Evolutionary conservation across 2,797 vertebrate genomes (phyloP), one percentile per base, ranked within the genome.

Genomic region (Mionectes olivaceus): DNA sequence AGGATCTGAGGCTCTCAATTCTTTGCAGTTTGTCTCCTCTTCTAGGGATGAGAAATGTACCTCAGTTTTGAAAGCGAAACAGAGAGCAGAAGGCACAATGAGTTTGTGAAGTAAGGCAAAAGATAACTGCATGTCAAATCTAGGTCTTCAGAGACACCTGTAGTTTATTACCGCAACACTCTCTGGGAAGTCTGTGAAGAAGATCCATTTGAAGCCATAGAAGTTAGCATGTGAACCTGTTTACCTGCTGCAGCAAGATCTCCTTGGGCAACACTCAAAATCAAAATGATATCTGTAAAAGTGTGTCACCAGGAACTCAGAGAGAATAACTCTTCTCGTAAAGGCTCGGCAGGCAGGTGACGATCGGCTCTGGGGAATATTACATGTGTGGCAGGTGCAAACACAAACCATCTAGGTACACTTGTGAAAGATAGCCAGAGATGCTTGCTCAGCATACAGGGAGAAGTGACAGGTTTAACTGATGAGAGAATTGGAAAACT

Each of bases 301-400:
- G 13, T 10, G 5, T 6, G 25, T 28, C 57, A 37, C 35, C 10
- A 16, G 55, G n/a, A 64, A 65, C n/a, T 56, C 44, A 28, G 14
- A 13, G 0, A 19, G 39, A 52, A 41, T 44, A 67, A 50, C 12
- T 60, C 50, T 32, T 30, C 10, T 53, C 3, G 1, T 14, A 43
- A 71, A 82, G 24, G 14, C n/a, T 60, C 21, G 9, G 30, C 21
- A 41, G 69, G 35, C 39, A 65, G 63, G 15, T 49, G 23, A 52
- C 11, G 1, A 1, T 2, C 0, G 1, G 25, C 37, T 68, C 53
- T 60, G 21, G 24, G 25, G 24, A 78, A 21, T 19, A 35, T 14
- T 23, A n/a, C 39, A 8, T 1, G 4, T 5, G 25, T 7, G 22
- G 24, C 39, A n/a, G 1, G 6, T 30, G 27, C 35, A 64, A 80